Conservation (phyloP, 2,888 invertebrate genomes). For the Ephialtes manifestator region DNA sequence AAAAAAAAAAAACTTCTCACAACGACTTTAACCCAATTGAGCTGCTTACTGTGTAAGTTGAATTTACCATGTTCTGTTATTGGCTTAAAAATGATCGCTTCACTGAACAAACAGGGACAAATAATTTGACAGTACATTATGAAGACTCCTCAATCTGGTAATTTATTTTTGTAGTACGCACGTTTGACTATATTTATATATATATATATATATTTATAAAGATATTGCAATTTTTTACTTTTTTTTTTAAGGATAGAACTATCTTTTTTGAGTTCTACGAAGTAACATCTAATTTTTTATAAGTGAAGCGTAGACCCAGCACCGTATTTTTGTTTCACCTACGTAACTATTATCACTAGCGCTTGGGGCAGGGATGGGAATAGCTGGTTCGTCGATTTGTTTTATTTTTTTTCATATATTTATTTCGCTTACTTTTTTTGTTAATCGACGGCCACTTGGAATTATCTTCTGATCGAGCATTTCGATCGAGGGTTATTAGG, state of each 20-base stretch:
- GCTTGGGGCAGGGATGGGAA: slow-evolving; percentile 52
- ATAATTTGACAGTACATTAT: slow-evolving; percentile 1
- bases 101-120: neutral
- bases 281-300: slow-evolving; percentile 51
- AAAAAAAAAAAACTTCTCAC: neutral
- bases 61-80: slow-evolving; percentile 6
- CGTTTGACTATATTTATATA: slow-evolving; percentile 43
- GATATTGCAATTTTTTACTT: slow-evolving; percentile 24
- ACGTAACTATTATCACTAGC: slow-evolving; percentile 80
- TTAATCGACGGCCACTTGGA: slow-evolving; percentile 31
- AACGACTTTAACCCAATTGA: slow-evolving; percentile 43
- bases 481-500: slow-evolving; percentile 53
- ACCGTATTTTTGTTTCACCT: slow-evolving; percentile 76
- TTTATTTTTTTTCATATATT: slow-evolving; percentile 47
- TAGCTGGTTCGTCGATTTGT: slow-evolving; percentile 52
- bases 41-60: slow-evolving; percentile 1
- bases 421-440: slow-evolving; percentile 32
- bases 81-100: neutral
- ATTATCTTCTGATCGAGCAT: slow-evolving; percentile 14
- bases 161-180: slow-evolving; percentile 43
- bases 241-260: slow-evolving; percentile 13
- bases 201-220: slow-evolving; percentile 5
- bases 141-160: slow-evolving; percentile 2
- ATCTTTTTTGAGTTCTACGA: slow-evolving; percentile 44
- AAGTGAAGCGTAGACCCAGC: slow-evolving; percentile 80